Base-by-base conservation (phyloP, 2,797 vertebrate species). In the Rallus crepitans region DNA sequence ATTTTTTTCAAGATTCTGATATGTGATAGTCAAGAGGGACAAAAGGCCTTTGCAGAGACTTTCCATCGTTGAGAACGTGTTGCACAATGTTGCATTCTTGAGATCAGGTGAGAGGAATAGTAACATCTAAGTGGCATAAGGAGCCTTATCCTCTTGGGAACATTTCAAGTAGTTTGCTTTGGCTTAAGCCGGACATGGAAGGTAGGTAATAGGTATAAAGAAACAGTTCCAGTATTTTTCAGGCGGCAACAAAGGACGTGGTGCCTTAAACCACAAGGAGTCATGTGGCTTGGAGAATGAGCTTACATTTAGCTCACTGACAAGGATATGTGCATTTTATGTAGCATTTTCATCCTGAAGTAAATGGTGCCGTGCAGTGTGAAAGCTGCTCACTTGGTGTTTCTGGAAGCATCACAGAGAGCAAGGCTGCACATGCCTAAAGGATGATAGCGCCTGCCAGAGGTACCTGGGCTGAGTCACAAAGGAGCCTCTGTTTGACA, bases 401-500 rank as follows among this genome's bases (percentile, higher is more conserved):
- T 95, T 80, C 82, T 82, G 72, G 60, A 28, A 50, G 9, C n/a
- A 75, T 71, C 28, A n/a, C 63, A 63, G 52, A 56, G 20, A 60
- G 40, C 13, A 40, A 61, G 18, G 30, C 61, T 90, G 57, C 35
- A 71, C 45, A 8, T 80, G 33, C 37, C 75, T 80, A 10, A 82
- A 48, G 68, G 28, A 18, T 20, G 23, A 23, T 68, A 2, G 0
- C 1, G 10, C 33, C 35, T 83, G 65, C 15, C 14, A n/a, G 45
- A 48, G 59, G 14, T 64, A 81, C 48, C 61, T 77, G 53, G 33
- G 7, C 57, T 81, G 91, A 92, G 30, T 85, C 68, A 80, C 31
- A 56, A 39, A 42, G 0, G 0, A 69, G 16, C 4, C 0, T 4
- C 23, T 78, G 8, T 55, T 79, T 77, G 40, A 76, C 12, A 4